Base-by-base conservation (phyloP, 2,888 invertebrate genomes). In the Onchidella celtica region DNA sequence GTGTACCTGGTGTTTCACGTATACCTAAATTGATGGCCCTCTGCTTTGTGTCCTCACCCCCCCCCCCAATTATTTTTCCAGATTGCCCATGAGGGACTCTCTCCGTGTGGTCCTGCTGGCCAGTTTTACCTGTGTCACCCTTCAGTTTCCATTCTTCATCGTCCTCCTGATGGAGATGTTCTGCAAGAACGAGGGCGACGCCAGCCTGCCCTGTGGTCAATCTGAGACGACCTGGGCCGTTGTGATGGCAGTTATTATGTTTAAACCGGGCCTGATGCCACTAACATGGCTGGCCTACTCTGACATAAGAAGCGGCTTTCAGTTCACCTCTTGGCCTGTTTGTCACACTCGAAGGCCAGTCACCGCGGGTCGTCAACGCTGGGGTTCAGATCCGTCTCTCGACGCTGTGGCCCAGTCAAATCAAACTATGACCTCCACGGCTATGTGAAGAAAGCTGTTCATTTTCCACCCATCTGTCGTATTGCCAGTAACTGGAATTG, bases 61-160 rank as follows among this genome's bases (percentile, higher is more conserved):
- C n/a, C n/a, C n/a, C n/a, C n/a, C n/a, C n/a, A n/a, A n/a, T n/a
- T n/a, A n/a, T n/a, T n/a, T n/a, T n/a, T n/a, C n/a, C n/a, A 66
- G 68, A 17, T 36, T 24, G 2, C n/a, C 36, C 34, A 47, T 66
- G 55, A 55, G 75, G 6, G 85, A 85, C 63, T 83, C 83, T 34
- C 81, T 84, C 34, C 75, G 69, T 27, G 76, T 81, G 0, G 82
- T 83, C n/a, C 66, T 74, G 6, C 59, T 79, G 21, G 65, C 82
- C 79, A 83, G 82, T 38, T 59, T 76, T 9, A 27, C 81, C 24
- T 79, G 80, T 11, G 83, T 85, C 3, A 63, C 65, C 34, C 78
- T 83, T n/a, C 85, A 82, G 57, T 82, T 84, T 65, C 85, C 85
- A 0, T 75, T 84, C 40, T 85, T 83, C 76, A 66, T 74, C 57